Conservation (phyloP, 2,888 invertebrate genomes). For the Pelosia muscerda region DNA sequence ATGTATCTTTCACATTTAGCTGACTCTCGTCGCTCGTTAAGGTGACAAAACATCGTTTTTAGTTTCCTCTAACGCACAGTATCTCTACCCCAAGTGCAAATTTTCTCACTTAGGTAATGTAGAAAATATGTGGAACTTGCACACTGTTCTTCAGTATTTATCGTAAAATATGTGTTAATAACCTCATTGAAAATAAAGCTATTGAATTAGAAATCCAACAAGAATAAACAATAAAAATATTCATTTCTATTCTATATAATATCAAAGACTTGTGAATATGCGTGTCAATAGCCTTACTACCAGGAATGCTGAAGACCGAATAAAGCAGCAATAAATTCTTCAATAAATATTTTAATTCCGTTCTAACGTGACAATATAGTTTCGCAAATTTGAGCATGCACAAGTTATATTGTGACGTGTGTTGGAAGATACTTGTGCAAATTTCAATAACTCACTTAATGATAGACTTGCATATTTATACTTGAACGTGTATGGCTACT, state of each 20-base stretch:
- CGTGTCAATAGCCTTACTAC: neutral
- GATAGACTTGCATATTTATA: no score
- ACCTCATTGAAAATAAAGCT: conserved; percentile 2
- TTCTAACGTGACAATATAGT: no score
- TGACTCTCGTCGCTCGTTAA: conserved; percentile 66
- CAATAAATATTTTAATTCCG: neutral
- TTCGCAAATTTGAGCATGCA: no score
- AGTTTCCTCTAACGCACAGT: conserved; percentile 64
- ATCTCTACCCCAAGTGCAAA: conserved; percentile 63
- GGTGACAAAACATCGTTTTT: conserved; percentile 65
- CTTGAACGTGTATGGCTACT: no score
- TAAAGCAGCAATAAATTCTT: neutral
- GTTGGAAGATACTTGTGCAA: no score
- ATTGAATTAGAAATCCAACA: neutral
- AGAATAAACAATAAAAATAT: neutral
- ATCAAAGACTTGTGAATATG: no score
- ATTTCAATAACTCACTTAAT: no score
- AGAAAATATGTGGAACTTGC: conserved; percentile 60
- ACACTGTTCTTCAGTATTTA: conserved; percentile 44
- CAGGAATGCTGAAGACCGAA: neutral
- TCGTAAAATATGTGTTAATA: neutral
- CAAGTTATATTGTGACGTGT: no score
- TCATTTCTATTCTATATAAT: neutral
- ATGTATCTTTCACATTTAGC: conserved; percentile 58
- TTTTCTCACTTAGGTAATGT: conserved; percentile 58